Evolutionary conservation across 1,140 invertebrate species (phyloP), one percentile per base, ranked within the genome.

Genomic region (Thaumetopoea pityocampa): DNA sequence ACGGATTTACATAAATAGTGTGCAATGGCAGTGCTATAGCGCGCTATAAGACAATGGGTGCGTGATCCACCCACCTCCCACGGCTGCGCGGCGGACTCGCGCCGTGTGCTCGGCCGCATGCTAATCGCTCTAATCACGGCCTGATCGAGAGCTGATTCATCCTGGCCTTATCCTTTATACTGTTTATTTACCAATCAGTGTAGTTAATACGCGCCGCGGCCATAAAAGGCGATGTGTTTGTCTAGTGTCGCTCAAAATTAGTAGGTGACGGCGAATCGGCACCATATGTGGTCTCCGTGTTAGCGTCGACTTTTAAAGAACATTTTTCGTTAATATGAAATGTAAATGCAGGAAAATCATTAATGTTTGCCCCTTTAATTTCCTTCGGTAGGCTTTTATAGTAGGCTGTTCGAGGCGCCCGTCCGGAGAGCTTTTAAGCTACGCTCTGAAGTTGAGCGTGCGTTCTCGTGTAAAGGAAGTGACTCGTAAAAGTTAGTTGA

Each of bases 161-260:
- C 66, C 58, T 50, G 35, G 56, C 55, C 58, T 67, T 68, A 56
- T 69, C 62, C 59, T 69, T 55, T 64, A 63, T 60, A 55, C 58
- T 76, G 67, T 81, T 78, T 77, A 71, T 82, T 82, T 76, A 76
- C 66, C 69, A 73, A 77, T 78, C 76, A 76, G 65, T 69, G 57
- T 67, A 59, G 51, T 70, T 74, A 74, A 72, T 74, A 63, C 65
- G 52, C 38, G 51, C 51, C 61, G 67, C 58, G 64, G 66, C 72
- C 67, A 78, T 79, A 82, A 78, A 82, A 76, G 74, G 72, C 61
- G 66, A 76, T 76, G 65, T 76, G 78, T 81, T 81, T 81, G 74
- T 73, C 63, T 70, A 67, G 67, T 74, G 73, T 78, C 72, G 71
- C 61, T 73, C 70, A 62, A 64, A 76, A 82, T 82, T 82, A 82